phyloP scores from a whole-genome alignment of 2,797 vertebrate genomes.

The Cichlasoma orientale region DNA sequence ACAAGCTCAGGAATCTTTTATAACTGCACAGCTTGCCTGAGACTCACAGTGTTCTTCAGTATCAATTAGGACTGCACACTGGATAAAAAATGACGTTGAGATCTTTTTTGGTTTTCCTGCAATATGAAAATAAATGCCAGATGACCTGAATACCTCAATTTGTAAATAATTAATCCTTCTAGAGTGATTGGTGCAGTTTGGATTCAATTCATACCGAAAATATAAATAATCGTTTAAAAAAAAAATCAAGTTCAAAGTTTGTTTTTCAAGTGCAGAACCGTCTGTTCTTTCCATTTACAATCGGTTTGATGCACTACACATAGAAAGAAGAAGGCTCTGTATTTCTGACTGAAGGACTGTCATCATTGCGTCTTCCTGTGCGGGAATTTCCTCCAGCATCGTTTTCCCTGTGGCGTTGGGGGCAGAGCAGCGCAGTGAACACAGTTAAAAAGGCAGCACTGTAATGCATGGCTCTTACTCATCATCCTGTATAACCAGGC shows the following conservation, averaged over 20 bases:
- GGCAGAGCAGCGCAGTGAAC: neutral
- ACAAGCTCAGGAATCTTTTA: neutral
- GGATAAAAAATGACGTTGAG: neutral
- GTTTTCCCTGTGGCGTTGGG: neutral
- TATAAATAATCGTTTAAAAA: neutral
- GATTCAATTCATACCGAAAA: accelerated
- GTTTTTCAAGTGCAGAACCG: neutral
- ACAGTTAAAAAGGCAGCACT: neutral
- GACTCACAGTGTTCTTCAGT: neutral
- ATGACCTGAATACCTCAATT: neutral
- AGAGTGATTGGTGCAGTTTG: neutral
- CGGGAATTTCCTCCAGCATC: neutral
- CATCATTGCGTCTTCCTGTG: neutral
- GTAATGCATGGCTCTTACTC: neutral
- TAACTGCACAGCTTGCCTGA: neutral
- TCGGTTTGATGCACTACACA: neutral
- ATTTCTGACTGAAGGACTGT: neutral
- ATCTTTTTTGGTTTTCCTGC: neutral
- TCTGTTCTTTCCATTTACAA: neutral
- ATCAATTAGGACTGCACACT: neutral
- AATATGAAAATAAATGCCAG: neutral
- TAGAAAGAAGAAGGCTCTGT: neutral
- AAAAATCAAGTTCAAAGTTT: neutral
- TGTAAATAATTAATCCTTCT: neutral
- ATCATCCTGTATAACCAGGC: neutral